A percentile compares a stretch with the other conserved stretches of the same genome.
These are phyloP conservation scores for Diarsia dahlii DNA, from an alignment of 2,888 invertebrate species.

Conservation along the genomic window DNA sequence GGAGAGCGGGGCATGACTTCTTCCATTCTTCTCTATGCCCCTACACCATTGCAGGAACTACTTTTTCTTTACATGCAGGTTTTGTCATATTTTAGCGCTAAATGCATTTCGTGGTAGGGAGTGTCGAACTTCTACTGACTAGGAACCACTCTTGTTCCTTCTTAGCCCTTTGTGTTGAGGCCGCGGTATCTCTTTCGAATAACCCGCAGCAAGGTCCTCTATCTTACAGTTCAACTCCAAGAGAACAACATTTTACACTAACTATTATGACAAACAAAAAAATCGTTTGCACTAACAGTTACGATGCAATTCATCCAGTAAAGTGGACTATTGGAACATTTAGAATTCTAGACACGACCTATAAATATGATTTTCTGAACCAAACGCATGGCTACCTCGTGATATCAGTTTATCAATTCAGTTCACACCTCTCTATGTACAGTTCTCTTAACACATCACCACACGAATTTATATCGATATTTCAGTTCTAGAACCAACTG, in stretches of 20 bases:
- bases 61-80: no score
- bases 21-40: no score
- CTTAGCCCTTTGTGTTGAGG: no score
- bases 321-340: neutral
- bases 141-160: no score
- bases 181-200: no score
- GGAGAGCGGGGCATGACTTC: no score
- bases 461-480: slow-evolving; percentile 10
- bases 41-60: no score
- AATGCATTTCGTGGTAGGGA: neutral
- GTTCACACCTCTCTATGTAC: slow-evolving; percentile 14
- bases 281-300: neutral
- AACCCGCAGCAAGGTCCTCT: neutral
- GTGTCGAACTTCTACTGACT: no score
- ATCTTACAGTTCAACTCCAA: neutral
- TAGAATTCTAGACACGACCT: neutral
- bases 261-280: neutral
- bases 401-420: slow-evolving; percentile 4
- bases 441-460: neutral
- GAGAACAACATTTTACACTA: neutral
- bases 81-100: neutral
- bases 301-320: neutral
- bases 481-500: neutral
- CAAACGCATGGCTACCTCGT: neutral
- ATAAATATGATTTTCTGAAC: neutral